These are phyloP conservation scores for Sebastiscus albofasciatus DNA, from an alignment of 2,797 vertebrate genomes.

Conservation along the genomic window DNA sequence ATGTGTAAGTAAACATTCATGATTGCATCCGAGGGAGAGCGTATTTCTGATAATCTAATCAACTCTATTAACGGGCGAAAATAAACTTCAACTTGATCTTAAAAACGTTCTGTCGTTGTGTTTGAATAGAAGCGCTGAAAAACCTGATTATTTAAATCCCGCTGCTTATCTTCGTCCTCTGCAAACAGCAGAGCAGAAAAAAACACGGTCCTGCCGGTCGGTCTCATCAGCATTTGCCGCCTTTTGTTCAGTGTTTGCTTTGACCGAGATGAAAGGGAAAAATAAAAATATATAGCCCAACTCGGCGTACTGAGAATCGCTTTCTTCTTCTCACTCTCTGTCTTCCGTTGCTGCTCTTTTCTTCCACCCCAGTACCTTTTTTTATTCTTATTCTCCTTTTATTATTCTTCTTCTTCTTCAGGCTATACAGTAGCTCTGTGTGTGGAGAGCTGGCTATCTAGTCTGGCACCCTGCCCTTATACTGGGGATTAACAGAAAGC, in stretches of 20 bases:
- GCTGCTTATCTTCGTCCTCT: conserved; percentile 6
- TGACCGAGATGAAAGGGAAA: conserved; percentile 56
- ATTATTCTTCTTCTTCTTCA: conserved; percentile 31
- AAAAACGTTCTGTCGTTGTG: background rate
- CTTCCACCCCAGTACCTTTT: conserved; percentile 22
- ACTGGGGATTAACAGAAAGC: conserved; percentile 38
- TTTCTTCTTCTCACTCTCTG: conserved; percentile 19
- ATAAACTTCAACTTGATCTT: background rate
- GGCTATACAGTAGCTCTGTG: conserved; percentile 21
- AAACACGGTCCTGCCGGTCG: background rate
- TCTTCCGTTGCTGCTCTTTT: conserved; percentile 40
- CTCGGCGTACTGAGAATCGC: conserved; percentile 16
- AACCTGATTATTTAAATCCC: conserved; percentile 45
- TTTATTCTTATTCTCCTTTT: conserved; percentile 27
- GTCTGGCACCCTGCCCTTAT: conserved; percentile 24
- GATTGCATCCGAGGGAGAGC: background rate
- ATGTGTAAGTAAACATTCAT: background rate
- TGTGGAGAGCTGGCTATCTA: conserved; percentile 16
- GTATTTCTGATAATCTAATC: background rate
- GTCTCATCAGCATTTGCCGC: conserved; percentile 45
- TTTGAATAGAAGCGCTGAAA: background rate
- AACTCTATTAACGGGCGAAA: background rate
- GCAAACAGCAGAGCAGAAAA: conserved; percentile 18
- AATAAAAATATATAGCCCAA: conserved; percentile 43
- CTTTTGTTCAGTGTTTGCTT: conserved; percentile 56